A percentile compares a stretch with the other conserved stretches of the same genome.
Evolutionary conservation across 2,888 invertebrate species (phyloP).

Genomic region (Tupiocoris notatus): DNA sequence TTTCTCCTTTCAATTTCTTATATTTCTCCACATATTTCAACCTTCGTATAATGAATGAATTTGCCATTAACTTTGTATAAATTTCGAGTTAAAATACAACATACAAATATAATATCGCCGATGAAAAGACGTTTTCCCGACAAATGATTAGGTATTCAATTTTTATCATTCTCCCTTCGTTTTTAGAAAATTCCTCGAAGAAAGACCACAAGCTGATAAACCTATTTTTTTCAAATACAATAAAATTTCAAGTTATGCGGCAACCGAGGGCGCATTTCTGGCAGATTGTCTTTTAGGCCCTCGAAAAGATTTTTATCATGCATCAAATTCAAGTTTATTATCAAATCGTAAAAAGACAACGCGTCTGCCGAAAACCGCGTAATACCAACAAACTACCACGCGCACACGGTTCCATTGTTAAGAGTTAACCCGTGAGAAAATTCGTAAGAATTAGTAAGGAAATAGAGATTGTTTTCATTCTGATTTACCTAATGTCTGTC

Average conservation of each 20-base stretch:
- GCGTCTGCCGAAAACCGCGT: neutral
- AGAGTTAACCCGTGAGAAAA: too few species aligned
- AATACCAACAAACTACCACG: neutral
- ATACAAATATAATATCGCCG: constrained; percentile 18
- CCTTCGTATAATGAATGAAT: neutral
- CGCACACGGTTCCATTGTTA: neutral
- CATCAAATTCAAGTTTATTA: neutral
- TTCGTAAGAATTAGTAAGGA: too few species aligned
- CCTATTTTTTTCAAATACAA: neutral
- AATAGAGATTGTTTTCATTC: neutral
- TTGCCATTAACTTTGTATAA: constrained; percentile 16
- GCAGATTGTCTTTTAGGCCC: constrained; percentile 12
- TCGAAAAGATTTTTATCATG: neutral
- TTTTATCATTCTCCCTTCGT: neutral
- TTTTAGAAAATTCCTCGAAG: neutral
- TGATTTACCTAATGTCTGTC: too few species aligned
- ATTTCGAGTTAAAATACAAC: constrained; percentile 16
- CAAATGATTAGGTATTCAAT: neutral
- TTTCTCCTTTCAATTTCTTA: neutral
- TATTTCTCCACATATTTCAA: neutral
- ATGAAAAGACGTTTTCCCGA: neutral
- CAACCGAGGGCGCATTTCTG: neutral
- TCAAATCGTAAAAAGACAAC: neutral
- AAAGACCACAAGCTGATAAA: neutral
- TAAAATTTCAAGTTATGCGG: neutral